Evolutionary conservation across 2,113 vertebrate genomes (phyloP), one percentile per base, ranked within the genome.

Genomic region (Phaethornis superciliosus): DNA sequence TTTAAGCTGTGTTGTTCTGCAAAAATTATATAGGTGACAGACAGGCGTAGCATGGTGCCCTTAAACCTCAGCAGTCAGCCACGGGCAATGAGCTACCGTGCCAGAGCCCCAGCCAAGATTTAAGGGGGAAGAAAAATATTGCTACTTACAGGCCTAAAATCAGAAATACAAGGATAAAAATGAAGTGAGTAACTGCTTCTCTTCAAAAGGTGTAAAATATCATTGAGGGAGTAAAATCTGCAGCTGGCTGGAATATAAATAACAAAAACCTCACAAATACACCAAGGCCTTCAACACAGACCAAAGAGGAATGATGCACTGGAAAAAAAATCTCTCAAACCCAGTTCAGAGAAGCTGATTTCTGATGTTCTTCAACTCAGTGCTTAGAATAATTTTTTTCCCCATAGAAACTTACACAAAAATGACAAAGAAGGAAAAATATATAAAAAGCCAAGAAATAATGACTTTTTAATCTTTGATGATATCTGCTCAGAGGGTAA

Each of bases 381-480:
- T 88, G 47, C 72, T 90, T 69, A 26, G 71, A 88, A 84, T 72
- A 52, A 32, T 71, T 88, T 88, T 69, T 86, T 67, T 12, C 1
- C 21, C 64, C 2, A 1, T 85, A 97, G 88, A 78, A 96, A 91
- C 70, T 92, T 91, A 82, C 7, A 85, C 55, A 94, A 85, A 95
- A 95, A 93, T 76, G 74, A 85, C 88, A 94, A 94, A 96, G 92
- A 93, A 91, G 81, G 69, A 86, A 95, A 97, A 96, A 94, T 95
- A 94, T 85, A 96, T 93, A 89, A 93, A 93, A 95, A 95, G 88
- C 81, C 88, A 96, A 97, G 91, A 93, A 96, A 89, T 95, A 95
- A 97, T 91, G 92, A 90, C 90, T 93, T 95, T 93, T 95, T 94
- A 96, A 96, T 96, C 93, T 96, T 96, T 91, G 94, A 92, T 95